Percentiles rank a stretch among this genome's conserved stretches.
These are phyloP conservation scores for Nasonovia ribisnigri DNA, from an alignment of 2,888 invertebrate genomes.

Conservation along the genomic window DNA sequence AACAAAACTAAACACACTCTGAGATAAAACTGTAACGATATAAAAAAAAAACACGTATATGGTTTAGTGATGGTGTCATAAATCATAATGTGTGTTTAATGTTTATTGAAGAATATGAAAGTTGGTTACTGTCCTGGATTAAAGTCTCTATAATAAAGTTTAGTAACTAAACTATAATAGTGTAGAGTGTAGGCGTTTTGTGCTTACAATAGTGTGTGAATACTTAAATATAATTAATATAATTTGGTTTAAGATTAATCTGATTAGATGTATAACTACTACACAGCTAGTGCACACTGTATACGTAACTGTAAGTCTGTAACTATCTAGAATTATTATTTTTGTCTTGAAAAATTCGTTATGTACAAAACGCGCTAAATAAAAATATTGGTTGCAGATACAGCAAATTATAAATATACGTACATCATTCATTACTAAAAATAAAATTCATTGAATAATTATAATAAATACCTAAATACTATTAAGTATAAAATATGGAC, in stretches of 20 bases:
- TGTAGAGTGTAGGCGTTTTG: neutral
- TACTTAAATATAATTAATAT: neutral
- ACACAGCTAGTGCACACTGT: neutral
- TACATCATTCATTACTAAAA: neutral
- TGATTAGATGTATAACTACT: neutral
- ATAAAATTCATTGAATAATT: neutral
- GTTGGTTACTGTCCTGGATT: neutral
- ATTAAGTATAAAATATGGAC: neutral
- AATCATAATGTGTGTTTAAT: neutral
- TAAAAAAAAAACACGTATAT: neutral
- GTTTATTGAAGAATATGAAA: neutral
- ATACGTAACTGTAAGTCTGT: neutral
- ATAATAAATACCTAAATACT: neutral
- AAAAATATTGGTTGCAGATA: neutral
- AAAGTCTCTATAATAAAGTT: neutral
- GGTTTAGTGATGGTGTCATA: neutral
- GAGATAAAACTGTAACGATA: neutral
- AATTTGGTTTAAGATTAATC: neutral
- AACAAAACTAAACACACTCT: neutral
- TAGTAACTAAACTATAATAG: neutral
- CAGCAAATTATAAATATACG: neutral
- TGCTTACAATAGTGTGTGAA: neutral
- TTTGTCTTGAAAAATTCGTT: neutral
- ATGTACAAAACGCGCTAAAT: neutral
- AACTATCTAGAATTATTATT: neutral